A percentile compares a stretch with the other conserved stretches of the same genome.
These are phyloP conservation scores for Globodera ellingtonae DNA, from an alignment of 1,140 invertebrate species.

Conservation along the genomic window DNA sequence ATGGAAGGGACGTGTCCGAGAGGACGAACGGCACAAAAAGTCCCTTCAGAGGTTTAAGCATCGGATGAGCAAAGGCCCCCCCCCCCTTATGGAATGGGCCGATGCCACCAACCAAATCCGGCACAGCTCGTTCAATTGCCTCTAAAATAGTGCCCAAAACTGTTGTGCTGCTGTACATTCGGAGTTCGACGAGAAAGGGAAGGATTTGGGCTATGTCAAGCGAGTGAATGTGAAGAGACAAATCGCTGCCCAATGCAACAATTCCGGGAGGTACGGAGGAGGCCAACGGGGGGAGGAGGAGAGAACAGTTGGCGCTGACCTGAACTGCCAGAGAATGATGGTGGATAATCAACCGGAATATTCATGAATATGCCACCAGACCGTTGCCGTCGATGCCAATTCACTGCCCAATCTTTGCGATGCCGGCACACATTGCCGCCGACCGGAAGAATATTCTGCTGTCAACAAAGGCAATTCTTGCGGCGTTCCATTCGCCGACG, in stretches of 20 bases:
- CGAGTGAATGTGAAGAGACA: background rate
- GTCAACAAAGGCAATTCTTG: background rate
- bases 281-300: background rate
- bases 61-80: background rate
- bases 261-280: background rate
- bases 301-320: background rate
- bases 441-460: background rate
- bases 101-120: background rate
- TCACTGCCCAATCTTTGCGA: background rate
- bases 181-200: background rate
- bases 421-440: background rate
- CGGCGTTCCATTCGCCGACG: background rate
- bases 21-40: background rate
- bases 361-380: background rate
- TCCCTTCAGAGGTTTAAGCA: background rate
- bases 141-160: background rate
- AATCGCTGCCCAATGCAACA: background rate
- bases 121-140: conserved; percentile 2
- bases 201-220: background rate
- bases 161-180: background rate
- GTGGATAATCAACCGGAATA: too few species aligned
- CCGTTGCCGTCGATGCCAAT: background rate
- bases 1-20: background rate
- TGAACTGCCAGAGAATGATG: background rate
- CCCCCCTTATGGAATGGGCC: background rate